A percentile compares a stretch with the other conserved stretches of the same genome.
Conservation (phyloP, 35 echinoderm and acorn worm species). For the Heliocidaris tuberculata region DNA sequence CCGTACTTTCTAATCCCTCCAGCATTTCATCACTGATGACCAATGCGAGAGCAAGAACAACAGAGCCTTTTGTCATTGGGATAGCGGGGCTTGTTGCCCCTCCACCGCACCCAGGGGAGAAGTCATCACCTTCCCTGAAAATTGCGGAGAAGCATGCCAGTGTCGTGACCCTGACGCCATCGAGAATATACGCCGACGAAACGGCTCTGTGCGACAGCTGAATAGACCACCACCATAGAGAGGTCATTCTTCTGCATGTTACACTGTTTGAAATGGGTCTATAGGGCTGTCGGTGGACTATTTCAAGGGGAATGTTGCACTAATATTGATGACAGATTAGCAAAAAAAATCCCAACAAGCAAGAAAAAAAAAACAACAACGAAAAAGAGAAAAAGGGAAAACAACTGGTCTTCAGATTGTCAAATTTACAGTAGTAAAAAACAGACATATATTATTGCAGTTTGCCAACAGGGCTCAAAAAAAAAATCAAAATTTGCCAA, state of each 20-base stretch:
- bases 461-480: too few species aligned
- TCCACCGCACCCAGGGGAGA: slow-evolving; percentile 27
- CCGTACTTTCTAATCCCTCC: slow-evolving; percentile 12
- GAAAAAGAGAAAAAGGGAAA: too few species aligned
- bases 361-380: too few species aligned
- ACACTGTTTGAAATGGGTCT: too few species aligned
- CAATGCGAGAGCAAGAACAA: slow-evolving; percentile 63
- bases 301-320: too few species aligned
- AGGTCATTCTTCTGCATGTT: not conserved
- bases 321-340: too few species aligned
- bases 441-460: too few species aligned
- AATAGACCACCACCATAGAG: slow-evolving; percentile 1
- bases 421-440: too few species aligned
- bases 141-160: not conserved
- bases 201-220: not conserved
- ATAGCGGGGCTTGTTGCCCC: slow-evolving; percentile 66
- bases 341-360: too few species aligned
- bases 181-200: not conserved
- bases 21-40: slow-evolving; percentile 50
- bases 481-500: too few species aligned
- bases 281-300: too few species aligned
- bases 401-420: too few species aligned
- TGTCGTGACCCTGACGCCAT: slow-evolving; percentile 32
- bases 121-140: slow-evolving; percentile 27
- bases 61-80: slow-evolving; percentile 73